phyloP scores from a whole-genome alignment of 2,113 vertebrate species.

The Empidonax traillii region DNA sequence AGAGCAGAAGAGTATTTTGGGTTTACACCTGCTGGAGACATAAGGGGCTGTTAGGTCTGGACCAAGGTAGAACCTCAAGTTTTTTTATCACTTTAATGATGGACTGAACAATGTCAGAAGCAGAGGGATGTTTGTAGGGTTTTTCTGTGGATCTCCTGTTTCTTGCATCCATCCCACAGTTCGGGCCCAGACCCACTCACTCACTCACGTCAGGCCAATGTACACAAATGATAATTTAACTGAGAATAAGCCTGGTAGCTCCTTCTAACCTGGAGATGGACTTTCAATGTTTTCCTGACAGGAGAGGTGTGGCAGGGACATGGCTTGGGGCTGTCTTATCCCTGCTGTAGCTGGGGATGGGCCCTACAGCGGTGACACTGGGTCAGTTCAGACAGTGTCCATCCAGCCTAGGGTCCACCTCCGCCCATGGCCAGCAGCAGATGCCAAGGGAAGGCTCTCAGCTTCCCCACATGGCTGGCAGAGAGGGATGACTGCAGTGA shows the following conservation, averaged over 20 bases:
- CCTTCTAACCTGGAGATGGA: neutral
- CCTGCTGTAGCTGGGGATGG: neutral
- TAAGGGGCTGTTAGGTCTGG: neutral
- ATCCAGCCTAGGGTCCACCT: neutral
- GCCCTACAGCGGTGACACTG: accelerated
- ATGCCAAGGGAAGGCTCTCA: accelerated
- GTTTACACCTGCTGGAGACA: neutral
- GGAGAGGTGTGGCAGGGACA: neutral
- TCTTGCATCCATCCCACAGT: neutral
- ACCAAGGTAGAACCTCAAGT: neutral
- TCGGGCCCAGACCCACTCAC: neutral
- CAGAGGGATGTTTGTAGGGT: neutral
- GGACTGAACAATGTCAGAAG: neutral
- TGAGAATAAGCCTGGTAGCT: neutral
- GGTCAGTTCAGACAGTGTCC: accelerated
- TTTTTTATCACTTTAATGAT: neutral
- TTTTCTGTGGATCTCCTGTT: neutral
- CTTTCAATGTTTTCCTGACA: neutral
- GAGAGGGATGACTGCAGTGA: accelerated
- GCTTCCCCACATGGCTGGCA: accelerated
- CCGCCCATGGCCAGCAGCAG: neutral
- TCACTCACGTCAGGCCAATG: accelerated
- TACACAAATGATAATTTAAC: neutral
- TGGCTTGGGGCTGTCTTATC: accelerated
- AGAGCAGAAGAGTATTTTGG: neutral